Percentiles rank a stretch among this genome's conserved stretches.
Evolutionary conservation across 2,888 invertebrate genomes (phyloP).

Genomic region (Lycocerus yunnanus): DNA sequence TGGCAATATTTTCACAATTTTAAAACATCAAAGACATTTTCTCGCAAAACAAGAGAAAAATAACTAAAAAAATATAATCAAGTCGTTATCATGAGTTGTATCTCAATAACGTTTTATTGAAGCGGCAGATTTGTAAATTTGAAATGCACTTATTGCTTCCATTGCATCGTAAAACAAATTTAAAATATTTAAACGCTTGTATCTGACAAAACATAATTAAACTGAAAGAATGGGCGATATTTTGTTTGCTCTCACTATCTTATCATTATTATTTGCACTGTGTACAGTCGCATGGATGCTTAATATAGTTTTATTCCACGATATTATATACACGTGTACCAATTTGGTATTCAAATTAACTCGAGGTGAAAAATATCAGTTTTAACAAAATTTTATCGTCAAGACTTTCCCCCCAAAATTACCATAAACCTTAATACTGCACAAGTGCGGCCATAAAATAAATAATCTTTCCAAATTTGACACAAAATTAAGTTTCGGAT

Average conservation of each 20-base stretch:
- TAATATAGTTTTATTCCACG: slow-evolving; percentile 3
- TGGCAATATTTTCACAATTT: slow-evolving; percentile 26
- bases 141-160: not conserved
- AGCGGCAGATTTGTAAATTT: not conserved
- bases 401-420: not conserved
- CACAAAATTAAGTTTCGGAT: not conserved
- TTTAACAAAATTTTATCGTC: not conserved
- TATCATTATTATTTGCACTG: not conserved
- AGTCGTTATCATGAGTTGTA: slow-evolving; percentile 8
- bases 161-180: not conserved
- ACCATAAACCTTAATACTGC: not conserved
- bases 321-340: slow-evolving; percentile 11
- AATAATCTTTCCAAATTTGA: not conserved
- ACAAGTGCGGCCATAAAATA: not conserved
- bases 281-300: not conserved
- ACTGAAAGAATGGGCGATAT: not conserved
- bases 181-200: not conserved
- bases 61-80: not conserved
- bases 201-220: not conserved
- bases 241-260: not conserved
- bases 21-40: slow-evolving; percentile 2
- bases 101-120: slow-evolving; percentile 20
- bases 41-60: not conserved
- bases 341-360: slow-evolving; percentile 17
- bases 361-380: slow-evolving; percentile 12